Conservation (phyloP, 2,113 vertebrate genomes). For the Callipepla californica region DNA sequence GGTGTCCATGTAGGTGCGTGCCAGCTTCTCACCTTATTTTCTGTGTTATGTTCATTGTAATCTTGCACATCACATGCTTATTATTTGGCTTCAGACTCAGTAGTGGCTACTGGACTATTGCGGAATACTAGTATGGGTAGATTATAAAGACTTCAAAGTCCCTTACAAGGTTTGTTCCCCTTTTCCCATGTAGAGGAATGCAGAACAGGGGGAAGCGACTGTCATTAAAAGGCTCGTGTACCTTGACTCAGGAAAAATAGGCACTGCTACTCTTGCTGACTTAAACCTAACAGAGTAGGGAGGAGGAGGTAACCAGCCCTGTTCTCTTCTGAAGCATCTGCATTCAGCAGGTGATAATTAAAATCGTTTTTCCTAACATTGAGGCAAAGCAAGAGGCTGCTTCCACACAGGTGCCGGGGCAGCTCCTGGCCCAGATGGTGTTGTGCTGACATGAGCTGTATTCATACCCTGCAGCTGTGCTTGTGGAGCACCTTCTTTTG, state of each 20-base stretch:
- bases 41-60: background rate
- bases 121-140: background rate
- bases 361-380: background rate
- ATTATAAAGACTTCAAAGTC: background rate
- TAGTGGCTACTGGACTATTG: background rate
- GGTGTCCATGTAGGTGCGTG: background rate
- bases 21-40: background rate
- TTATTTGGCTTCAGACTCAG: background rate
- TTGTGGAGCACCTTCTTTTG: background rate
- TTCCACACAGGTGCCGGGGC: slow-evolving; percentile 48
- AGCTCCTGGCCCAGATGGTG: slow-evolving; percentile 54
- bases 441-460: background rate
- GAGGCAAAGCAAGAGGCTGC: slow-evolving; percentile 3
- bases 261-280: background rate
- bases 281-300: background rate
- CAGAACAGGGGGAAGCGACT: background rate
- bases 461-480: slow-evolving; percentile 20
- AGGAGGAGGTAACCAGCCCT: background rate
- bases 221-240: background rate
- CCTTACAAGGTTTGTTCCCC: background rate
- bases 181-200: background rate
- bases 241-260: background rate
- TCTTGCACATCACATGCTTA: background rate
- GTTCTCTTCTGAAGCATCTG: background rate
- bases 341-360: background rate